Conservation (phyloP, 2,888 invertebrate genomes). For the Holacanthella duospinosa region DNA sequence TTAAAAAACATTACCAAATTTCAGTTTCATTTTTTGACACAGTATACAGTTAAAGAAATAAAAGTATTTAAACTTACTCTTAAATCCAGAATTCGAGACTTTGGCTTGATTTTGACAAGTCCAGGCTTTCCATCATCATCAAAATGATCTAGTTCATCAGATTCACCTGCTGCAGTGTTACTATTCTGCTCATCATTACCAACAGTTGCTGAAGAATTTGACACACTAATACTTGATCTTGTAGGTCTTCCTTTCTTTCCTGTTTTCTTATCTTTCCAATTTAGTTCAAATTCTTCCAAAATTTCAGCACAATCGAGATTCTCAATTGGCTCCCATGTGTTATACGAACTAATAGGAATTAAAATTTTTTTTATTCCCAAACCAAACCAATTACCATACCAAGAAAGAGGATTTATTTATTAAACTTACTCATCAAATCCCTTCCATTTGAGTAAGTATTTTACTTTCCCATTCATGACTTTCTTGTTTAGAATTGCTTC, state of each 20-base stretch:
- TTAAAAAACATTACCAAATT: neutral
- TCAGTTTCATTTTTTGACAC: too few relatives aligned
- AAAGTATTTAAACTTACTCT: neutral
- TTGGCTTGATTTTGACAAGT: neutral
- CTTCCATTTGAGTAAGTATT: neutral
- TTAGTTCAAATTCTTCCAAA: neutral
- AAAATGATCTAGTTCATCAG: neutral
- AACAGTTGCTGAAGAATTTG: neutral
- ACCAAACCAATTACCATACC: too few relatives aligned
- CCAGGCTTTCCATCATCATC: neutral
- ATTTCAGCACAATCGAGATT: neutral
- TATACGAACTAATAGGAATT: neutral
- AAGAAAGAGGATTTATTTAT: too few relatives aligned
- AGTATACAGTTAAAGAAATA: too few relatives aligned
- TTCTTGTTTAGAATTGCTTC: neutral
- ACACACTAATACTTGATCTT: neutral
- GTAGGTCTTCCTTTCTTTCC: neutral
- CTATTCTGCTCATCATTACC: too few relatives aligned
- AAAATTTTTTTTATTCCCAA: neutral
- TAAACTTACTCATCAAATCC: neutral
- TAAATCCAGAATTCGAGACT: neutral
- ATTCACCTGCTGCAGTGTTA: neutral
- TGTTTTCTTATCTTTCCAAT: neutral
- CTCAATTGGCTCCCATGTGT: neutral
- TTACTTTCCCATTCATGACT: neutral